A percentile compares a stretch with the other conserved stretches of the same genome.
Conservation (phyloP, 2,888 invertebrate species). For the Latheticus oryzae region DNA sequence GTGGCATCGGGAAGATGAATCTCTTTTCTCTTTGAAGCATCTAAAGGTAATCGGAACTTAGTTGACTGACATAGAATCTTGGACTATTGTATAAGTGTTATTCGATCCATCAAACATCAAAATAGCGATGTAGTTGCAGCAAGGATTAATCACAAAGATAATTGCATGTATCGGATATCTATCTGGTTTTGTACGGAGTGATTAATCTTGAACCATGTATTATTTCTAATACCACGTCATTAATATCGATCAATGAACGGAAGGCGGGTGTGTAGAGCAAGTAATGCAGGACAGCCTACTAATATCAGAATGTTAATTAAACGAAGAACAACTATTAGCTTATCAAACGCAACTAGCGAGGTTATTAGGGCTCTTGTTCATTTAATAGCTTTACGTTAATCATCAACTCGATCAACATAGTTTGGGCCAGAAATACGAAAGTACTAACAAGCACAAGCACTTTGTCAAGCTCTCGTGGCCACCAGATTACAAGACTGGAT, state of each 20-base stretch:
- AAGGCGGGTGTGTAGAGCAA: slow-evolving; percentile 34
- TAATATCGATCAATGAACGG: slow-evolving; percentile 37
- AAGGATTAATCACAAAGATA: slow-evolving; percentile 34
- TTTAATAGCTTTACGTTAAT: slow-evolving; percentile 39
- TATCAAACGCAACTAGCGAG: slow-evolving; percentile 36
- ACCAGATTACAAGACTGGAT: slow-evolving; percentile 25
- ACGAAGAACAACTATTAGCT: slow-evolving; percentile 40
- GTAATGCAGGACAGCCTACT: slow-evolving; percentile 31
- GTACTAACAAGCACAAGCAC: slow-evolving; percentile 4
- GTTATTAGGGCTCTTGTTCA: slow-evolving; percentile 39
- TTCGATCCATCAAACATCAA: slow-evolving; percentile 11
- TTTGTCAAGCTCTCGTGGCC: slow-evolving; percentile 31
- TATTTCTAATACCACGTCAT: slow-evolving; percentile 36
- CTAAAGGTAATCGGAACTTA: too few relatives aligned
- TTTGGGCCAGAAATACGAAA: slow-evolving; percentile 25
- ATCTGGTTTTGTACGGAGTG: slow-evolving; percentile 26
- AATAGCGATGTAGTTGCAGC: slow-evolving; percentile 10
- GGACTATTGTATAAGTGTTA: too few relatives aligned
- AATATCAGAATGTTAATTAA: slow-evolving; percentile 42
- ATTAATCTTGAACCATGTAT: slow-evolving; percentile 37
- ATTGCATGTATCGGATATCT: slow-evolving; percentile 33
- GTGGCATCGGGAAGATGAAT: too few relatives aligned
- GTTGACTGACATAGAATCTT: too few relatives aligned
- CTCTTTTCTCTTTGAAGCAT: too few relatives aligned
- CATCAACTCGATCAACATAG: slow-evolving; percentile 30